Conservation (phyloP, 1,140 invertebrate genomes). For the Macrobrachium nipponense region DNA sequence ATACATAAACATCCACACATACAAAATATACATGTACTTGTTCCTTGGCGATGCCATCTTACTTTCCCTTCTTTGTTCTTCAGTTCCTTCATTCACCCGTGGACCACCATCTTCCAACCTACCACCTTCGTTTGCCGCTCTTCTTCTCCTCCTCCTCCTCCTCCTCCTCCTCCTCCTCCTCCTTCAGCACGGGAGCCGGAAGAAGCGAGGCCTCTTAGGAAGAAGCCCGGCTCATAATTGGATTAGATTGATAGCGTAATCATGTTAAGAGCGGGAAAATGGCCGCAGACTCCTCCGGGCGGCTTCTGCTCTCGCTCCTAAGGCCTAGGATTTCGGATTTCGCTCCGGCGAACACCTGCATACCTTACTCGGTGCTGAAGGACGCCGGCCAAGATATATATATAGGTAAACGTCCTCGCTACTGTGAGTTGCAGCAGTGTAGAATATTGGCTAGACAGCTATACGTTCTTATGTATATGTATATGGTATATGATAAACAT, state of each 20-base stretch:
- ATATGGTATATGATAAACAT: no score
- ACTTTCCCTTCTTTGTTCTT: background rate
- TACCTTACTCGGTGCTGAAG: no score
- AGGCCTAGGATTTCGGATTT: no score
- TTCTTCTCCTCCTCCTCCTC: background rate
- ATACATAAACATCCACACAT: background rate
- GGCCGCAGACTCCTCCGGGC: background rate
- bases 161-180: background rate
- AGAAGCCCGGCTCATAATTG: conserved; percentile 25
- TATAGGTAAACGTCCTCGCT: no score
- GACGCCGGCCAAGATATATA: no score
- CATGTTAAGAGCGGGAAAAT: conserved; percentile 48
- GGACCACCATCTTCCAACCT: background rate
- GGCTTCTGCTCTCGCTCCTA: no score
- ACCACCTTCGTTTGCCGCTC: background rate
- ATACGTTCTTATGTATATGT: no score
- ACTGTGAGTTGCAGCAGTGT: no score
- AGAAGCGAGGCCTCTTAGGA: conserved; percentile 4
- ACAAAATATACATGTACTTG: background rate
- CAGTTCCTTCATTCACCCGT: background rate
- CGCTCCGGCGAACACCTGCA: no score
- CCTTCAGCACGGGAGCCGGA: background rate
- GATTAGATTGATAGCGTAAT: conserved; percentile 49
- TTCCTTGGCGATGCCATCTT: background rate
- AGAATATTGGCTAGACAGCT: no score